Percentiles rank a stretch among this genome's conserved stretches.
Evolutionary conservation across 2,888 invertebrate species (phyloP).

Genomic region (Camptogramma bilineatum): DNA sequence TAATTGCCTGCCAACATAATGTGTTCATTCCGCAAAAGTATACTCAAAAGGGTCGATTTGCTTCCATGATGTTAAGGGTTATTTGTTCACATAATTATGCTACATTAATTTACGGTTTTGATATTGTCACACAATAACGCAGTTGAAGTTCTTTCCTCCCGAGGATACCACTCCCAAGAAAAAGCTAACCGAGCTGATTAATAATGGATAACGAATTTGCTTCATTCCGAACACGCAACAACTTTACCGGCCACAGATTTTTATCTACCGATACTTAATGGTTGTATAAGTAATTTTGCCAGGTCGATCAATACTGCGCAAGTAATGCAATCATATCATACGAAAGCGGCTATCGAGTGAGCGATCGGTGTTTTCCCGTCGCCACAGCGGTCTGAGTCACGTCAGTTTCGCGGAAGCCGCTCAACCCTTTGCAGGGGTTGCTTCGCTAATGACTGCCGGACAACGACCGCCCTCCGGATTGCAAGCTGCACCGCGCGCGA

Average conservation of each 20-base stretch:
- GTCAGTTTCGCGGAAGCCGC: slow-evolving; percentile 74
- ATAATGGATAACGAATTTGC: slow-evolving; percentile 32
- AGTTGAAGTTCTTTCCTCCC: slow-evolving; percentile 31
- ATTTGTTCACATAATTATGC: slow-evolving; percentile 45
- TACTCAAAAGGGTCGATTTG: slow-evolving; percentile 17
- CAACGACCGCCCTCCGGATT: slow-evolving; percentile 69
- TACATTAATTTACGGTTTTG: slow-evolving; percentile 29
- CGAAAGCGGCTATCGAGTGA: slow-evolving; percentile 68
- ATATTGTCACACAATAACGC: slow-evolving; percentile 32
- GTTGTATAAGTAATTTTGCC: slow-evolving; percentile 55
- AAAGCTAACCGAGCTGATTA: slow-evolving; percentile 31
- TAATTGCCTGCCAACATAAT: slow-evolving; percentile 25
- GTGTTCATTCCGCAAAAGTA: slow-evolving; percentile 20
- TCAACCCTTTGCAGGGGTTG: slow-evolving; percentile 76
- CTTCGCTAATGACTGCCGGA: slow-evolving; percentile 79
- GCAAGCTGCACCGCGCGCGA: slow-evolving; percentile 65
- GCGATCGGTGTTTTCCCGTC: slow-evolving; percentile 73
- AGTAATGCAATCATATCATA: slow-evolving; percentile 62
- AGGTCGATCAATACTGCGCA: slow-evolving; percentile 56
- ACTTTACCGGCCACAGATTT: slow-evolving; percentile 49
- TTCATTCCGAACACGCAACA: slow-evolving; percentile 40
- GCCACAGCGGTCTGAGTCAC: slow-evolving; percentile 72
- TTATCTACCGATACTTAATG: slow-evolving; percentile 49
- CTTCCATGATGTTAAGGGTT: slow-evolving; percentile 60
- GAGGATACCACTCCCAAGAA: slow-evolving; percentile 22